These are phyloP conservation scores for Anguilla rostrata DNA, from an alignment of 2,113 vertebrate species.

Conservation along the genomic window DNA sequence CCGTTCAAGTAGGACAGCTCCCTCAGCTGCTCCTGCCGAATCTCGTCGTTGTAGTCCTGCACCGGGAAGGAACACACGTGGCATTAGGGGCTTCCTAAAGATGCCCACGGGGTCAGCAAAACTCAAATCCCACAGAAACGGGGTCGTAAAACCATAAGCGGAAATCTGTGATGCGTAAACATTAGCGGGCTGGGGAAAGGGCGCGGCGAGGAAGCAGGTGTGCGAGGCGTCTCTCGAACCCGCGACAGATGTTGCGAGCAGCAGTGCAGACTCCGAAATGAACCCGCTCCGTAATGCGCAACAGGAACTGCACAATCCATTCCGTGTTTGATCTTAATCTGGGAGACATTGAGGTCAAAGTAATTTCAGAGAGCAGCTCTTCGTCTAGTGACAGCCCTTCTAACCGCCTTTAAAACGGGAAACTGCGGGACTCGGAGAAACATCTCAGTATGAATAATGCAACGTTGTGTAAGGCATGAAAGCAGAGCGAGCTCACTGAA, in stretches of 20 bases:
- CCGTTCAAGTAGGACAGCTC: constrained; percentile 94
- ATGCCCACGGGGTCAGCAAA: background rate
- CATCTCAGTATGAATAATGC: background rate
- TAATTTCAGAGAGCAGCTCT: constrained; percentile 10
- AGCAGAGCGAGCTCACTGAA: background rate
- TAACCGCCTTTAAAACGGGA: background rate
- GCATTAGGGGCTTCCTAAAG: background rate
- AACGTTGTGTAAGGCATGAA: background rate
- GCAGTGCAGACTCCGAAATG: background rate
- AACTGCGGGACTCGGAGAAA: background rate
- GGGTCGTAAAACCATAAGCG: background rate
- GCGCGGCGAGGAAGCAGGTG: background rate
- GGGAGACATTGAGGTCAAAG: background rate
- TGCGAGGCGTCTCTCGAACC: background rate
- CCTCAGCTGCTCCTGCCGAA: constrained; percentile 94
- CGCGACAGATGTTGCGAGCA: background rate
- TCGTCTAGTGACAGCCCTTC: constrained; percentile 2
- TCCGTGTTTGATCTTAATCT: background rate
- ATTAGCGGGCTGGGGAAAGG: background rate
- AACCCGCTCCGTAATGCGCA: background rate
- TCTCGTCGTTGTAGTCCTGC: constrained; percentile 98
- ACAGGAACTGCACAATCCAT: background rate
- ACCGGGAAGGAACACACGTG: constrained; percentile 41
- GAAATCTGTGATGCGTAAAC: background rate
- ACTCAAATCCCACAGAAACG: background rate